Percentiles rank a stretch among this genome's conserved stretches.
Evolutionary conservation across 2,113 vertebrate species (phyloP).

Genomic region (Gymnogyps californianus): DNA sequence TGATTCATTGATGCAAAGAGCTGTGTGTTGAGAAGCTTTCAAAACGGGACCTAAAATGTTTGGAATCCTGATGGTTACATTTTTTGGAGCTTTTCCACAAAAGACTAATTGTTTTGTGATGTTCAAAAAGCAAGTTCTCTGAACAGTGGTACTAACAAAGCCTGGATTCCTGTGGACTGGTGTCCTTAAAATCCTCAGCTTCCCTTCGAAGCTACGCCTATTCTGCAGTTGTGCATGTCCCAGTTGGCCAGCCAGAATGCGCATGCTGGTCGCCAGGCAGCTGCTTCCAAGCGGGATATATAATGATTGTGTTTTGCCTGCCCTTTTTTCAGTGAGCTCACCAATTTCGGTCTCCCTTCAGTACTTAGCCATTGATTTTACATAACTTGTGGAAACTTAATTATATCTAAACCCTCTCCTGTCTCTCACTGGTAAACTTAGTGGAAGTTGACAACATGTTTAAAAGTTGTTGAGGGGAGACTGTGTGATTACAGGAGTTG

Average conservation of each 20-base stretch:
- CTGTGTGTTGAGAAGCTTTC: not conserved
- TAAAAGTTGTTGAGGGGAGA: slow-evolving; percentile 26
- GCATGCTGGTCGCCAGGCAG: not conserved
- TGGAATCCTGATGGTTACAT: not conserved
- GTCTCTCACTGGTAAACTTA: not conserved
- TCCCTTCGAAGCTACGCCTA: not conserved
- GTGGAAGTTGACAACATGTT: slow-evolving; percentile 26
- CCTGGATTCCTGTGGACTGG: slow-evolving; percentile 4
- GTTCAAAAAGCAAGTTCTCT: not conserved
- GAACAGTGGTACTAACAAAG: not conserved
- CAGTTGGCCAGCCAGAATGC: not conserved
- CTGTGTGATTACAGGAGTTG: slow-evolving; percentile 28
- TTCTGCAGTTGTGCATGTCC: not conserved
- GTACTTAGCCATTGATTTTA: not conserved
- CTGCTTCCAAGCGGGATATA: not conserved
- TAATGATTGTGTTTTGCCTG: not conserved
- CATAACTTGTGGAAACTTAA: slow-evolving; percentile 53
- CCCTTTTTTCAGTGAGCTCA: not conserved
- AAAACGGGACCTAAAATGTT: not conserved
- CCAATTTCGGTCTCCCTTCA: slow-evolving; percentile 36
- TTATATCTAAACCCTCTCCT: not conserved
- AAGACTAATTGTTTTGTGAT: not conserved
- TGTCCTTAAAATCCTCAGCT: slow-evolving; percentile 29
- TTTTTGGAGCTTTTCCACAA: not conserved
- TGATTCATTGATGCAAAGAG: not conserved